These are phyloP conservation scores for Pygoscelis antarcticus DNA, from an alignment of 2,113 vertebrate genomes.

Conservation along the genomic window DNA sequence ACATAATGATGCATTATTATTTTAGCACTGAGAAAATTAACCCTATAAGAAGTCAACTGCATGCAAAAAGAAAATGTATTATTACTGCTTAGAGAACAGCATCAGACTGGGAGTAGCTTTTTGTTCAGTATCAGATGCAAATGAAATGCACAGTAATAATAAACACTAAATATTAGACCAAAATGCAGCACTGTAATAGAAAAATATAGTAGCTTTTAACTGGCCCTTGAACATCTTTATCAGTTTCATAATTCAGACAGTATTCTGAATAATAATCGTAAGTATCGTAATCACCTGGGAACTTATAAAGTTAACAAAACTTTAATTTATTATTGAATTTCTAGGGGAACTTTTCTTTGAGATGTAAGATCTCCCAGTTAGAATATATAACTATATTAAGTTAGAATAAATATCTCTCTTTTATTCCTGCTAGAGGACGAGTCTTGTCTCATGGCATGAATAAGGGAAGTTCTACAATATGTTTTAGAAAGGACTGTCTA, in stretches of 20 bases:
- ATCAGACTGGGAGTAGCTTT: neutral
- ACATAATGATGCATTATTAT: neutral
- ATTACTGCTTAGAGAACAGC: neutral
- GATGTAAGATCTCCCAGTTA: neutral
- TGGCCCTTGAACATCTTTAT: neutral
- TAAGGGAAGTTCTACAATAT: neutral
- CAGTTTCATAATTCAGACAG: neutral
- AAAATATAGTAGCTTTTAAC: neutral
- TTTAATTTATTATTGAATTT: constrained; percentile 8
- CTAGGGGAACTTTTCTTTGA: neutral
- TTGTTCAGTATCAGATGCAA: neutral
- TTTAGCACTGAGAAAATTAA: constrained; percentile 32
- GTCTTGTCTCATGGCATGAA: neutral
- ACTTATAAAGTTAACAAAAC: neutral
- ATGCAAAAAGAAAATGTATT: neutral
- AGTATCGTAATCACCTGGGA: neutral
- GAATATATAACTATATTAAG: no score
- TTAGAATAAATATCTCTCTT: neutral
- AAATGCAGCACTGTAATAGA: neutral
- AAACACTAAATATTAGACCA: neutral
- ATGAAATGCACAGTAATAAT: neutral
- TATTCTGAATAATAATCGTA: no score
- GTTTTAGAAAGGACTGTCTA: neutral
- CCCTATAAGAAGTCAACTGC: constrained; percentile 3
- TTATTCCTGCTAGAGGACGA: neutral